Percentiles rank a stretch among this genome's conserved stretches.
Conservation (phyloP, 2,797 vertebrate species). For the Centroberyx gerrardi region DNA sequence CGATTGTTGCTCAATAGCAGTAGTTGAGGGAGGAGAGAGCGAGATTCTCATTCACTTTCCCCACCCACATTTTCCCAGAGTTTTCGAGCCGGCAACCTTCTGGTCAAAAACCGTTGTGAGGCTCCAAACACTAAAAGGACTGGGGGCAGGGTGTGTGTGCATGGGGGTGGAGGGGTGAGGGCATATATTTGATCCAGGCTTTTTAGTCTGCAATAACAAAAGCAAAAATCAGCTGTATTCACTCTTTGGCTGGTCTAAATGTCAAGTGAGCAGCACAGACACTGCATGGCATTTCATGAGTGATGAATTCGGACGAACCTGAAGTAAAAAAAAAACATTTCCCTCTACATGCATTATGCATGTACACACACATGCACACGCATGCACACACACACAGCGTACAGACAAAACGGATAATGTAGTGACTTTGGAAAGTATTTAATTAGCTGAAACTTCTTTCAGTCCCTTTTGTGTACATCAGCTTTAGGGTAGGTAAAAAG, state of each 20-base stretch:
- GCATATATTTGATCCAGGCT: slow-evolving; percentile 29
- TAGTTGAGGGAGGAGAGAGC: too few relatives aligned
- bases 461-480: background rate
- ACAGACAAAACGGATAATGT: too few relatives aligned
- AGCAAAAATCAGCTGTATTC: slow-evolving; percentile 34
- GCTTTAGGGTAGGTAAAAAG: background rate
- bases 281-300: slow-evolving; percentile 54
- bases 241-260: slow-evolving; percentile 58
- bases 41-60: too few relatives aligned
- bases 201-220: slow-evolving; percentile 42
- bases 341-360: background rate
- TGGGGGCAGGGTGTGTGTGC: background rate
- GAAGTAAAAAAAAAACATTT: slow-evolving; percentile 18
- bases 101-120: too few relatives aligned
- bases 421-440: background rate
- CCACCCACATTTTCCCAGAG: too few relatives aligned
- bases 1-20: too few relatives aligned
- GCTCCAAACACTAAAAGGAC: too few relatives aligned
- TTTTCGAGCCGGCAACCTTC: too few relatives aligned
- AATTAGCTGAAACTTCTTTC: background rate
- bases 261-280: slow-evolving; percentile 57
- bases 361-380: background rate
- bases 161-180: background rate
- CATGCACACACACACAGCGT: background rate
- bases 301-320: slow-evolving; percentile 41